Base-by-base conservation (phyloP, 2,113 vertebrate species). In the Terrapene triunguis region DNA sequence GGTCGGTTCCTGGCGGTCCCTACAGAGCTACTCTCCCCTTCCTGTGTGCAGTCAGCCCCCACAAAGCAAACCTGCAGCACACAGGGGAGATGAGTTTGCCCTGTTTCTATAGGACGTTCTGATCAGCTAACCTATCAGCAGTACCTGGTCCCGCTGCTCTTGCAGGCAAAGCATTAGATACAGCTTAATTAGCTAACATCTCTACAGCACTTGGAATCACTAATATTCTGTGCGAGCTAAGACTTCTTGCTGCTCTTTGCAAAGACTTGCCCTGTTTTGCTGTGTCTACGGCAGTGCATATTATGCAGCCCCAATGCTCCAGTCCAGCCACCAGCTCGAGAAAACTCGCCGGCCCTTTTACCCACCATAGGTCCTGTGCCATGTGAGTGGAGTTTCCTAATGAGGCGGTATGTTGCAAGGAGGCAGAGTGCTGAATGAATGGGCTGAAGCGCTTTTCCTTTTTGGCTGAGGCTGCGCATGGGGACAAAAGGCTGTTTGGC, bases 341-440 rank as follows among this genome's bases (percentile, higher is more conserved):
- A 55, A 79, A 62, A 10, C 38, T 11, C 27, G 19, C 48, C 2
- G 29, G 21, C 55, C 38, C 83, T 25, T 47, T 7, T 94, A 88
- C 91, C 97, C 94, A 97, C 96, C 96, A 91, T 94, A 90, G 1
- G 55, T 92, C 96, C 94, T 92, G 93, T 29, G 95, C 95, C 96
- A 96, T 94, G 87, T 5, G 32, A 62, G 84, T 2, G 6, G 14
- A 38, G 74, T 10, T 87, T 84, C 81, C 96, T 94, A 97, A 19
- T 0, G 72, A 79, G 92, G 95, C 96, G 96, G 95, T 62, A 74
- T 84, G 19, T 29, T 0, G 78, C 8, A 82, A 72, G 90, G 42
- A 65, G 59, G 90, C 69, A 92, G 80, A 94, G 95, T 85, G 55
- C 92, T 82, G 1, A 51, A 65, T 62, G 8, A 48, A 22, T 5